Percentiles rank a stretch among this genome's conserved stretches.
Evolutionary conservation across 2,113 vertebrate genomes (phyloP).

Genomic region (Chamaea fasciata): DNA sequence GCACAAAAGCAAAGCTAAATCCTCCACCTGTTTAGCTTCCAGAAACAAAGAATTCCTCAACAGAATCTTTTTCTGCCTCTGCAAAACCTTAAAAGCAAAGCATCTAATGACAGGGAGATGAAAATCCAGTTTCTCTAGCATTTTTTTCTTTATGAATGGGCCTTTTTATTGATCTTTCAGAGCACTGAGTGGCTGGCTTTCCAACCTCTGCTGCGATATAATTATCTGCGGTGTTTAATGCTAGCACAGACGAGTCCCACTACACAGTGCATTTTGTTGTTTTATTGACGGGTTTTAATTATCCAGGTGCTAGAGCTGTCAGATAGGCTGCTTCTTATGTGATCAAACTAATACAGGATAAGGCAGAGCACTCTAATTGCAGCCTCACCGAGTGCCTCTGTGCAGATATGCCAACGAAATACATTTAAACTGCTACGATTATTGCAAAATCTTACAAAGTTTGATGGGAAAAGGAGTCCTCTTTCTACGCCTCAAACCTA

Average conservation of each 20-base stretch:
- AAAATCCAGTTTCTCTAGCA: slow-evolving; percentile 11
- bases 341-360: slow-evolving; percentile 3
- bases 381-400: neutral
- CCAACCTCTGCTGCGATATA: neutral
- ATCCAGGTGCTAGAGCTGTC: slow-evolving; percentile 25
- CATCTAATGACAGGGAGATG: slow-evolving; percentile 21
- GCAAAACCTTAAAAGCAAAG: slow-evolving; percentile 8
- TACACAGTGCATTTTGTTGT: slow-evolving; percentile 19
- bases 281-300: slow-evolving; percentile 50
- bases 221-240: slow-evolving; percentile 27
- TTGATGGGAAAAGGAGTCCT: neutral
- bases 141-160: slow-evolving; percentile 30
- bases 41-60: slow-evolving; percentile 41
- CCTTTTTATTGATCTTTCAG: slow-evolving; percentile 29
- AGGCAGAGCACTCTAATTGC: neutral
- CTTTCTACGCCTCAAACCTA: neutral
- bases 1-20: neutral
- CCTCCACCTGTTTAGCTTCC: neutral
- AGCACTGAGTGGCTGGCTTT: neutral
- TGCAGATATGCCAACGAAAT: neutral
- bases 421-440: neutral
- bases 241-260: neutral
- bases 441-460: neutral
- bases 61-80: neutral
- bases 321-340: neutral